Base-by-base conservation (phyloP, 2,888 invertebrate species). In the Philonicus albiceps region DNA sequence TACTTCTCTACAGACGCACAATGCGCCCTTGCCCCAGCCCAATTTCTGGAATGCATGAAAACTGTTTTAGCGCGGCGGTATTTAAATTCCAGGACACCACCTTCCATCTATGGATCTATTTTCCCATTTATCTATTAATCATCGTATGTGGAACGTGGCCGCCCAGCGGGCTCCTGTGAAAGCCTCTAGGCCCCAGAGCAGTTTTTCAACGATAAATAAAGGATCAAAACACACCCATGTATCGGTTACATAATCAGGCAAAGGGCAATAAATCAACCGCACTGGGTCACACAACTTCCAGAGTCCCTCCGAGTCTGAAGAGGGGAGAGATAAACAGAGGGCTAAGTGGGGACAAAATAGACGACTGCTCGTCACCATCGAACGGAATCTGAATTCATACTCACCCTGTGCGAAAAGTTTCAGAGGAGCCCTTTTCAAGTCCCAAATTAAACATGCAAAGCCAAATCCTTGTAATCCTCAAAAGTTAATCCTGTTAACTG, bases 201-300 rank as follows among this genome's bases (percentile, higher is more conserved):
- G 49, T 78, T 78, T 78, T 78, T 78, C 78, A 49, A 16, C 43
- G 27, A 78, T 49, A 78, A 43, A 43, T 78, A 27, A 64, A 27
- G 76, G 78, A 78, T 53, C 78, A 78, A 43, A 78, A 78, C 78
- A 78, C 78, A 78, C 78, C 78, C 78, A 78, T 78, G 49, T 78
- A 78, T 78, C 78, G 78, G 78, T 78, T 78, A 78, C 78, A 78
- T 78, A 78, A 78, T 78, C 78, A 43, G 78, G 27, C 43, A 78
- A 78, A 78, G 49, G 78, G 30, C 27, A 78, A 78, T 78, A 78
- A 78, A 78, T 78, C 78, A 78, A 78, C 78, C 22, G 22, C 49
- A 78, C 30, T 78, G 40, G 78, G 78, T 78, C 78, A 49, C 49
- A 78, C 8, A 64, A 22, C 27, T 11, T 64, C 49, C n/a, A 11